phyloP scores from a whole-genome alignment of 2,888 invertebrate genomes.

The Halocaridina rubra region DNA sequence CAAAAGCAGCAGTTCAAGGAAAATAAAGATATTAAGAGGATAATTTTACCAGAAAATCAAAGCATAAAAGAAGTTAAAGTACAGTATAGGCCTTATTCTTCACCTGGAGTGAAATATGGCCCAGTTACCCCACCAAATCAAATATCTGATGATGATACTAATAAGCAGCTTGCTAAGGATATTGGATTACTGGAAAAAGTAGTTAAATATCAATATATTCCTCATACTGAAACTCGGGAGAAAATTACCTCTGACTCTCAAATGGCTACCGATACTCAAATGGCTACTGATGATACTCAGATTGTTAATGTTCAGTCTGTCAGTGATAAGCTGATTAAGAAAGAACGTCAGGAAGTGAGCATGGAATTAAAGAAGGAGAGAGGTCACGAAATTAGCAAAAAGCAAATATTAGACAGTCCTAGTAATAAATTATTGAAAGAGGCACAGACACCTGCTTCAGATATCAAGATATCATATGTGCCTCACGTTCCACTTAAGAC shows the following conservation, averaged over 20 bases:
- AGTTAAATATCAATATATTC: not conserved
- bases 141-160: not conserved
- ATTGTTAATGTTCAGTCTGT: not conserved
- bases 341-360: too few relatives aligned
- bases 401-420: not conserved
- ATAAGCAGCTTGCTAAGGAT: not conserved
- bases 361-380: not conserved
- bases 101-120: conserved; percentile 4
- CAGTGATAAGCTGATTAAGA: not conserved
- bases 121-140: not conserved
- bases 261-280: not conserved
- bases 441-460: not conserved
- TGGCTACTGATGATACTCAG: not conserved
- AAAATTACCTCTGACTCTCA: too few relatives aligned
- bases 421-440: not conserved
- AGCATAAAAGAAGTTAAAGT: conserved; percentile 3
- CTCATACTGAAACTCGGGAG: not conserved
- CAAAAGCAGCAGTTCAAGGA: not conserved
- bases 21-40: not conserved
- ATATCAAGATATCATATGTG: conserved; percentile 18
- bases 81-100: not conserved
- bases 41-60: not conserved
- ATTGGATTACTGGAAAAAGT: not conserved
- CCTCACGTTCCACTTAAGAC: conserved; percentile 28
- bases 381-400: not conserved